A percentile compares a stretch with the other conserved stretches of the same genome.
These are phyloP conservation scores for Phymorhynchus buccinoides DNA, from an alignment of 1,140 invertebrate species.

Conservation along the genomic window DNA sequence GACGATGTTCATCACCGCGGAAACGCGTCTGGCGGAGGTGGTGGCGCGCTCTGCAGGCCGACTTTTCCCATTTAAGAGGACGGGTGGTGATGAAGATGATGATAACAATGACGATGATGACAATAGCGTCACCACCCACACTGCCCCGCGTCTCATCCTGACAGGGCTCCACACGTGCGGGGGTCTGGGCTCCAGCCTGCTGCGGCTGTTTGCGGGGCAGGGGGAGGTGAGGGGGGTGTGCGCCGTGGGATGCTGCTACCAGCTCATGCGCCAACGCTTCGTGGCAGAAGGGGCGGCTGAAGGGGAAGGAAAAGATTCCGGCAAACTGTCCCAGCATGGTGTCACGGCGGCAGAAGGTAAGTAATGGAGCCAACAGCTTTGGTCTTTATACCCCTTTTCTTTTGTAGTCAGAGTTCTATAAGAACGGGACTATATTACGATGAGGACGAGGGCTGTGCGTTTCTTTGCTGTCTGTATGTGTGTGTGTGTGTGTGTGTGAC, in stretches of 20 bases:
- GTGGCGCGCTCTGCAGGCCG: neutral
- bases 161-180: constrained; percentile 71
- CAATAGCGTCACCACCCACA: no score
- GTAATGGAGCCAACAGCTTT: no score
- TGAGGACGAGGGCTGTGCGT: no score
- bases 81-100: constrained; percentile 41
- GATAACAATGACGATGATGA: no score
- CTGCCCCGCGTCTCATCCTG: no score
- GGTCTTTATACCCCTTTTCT: no score
- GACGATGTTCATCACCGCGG: constrained; percentile 40
- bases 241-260: constrained; percentile 69
- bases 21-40: constrained; percentile 39
- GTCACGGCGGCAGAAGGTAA: no score
- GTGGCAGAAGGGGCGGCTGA: constrained; percentile 64
- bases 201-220: constrained; percentile 60
- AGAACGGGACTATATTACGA: no score
- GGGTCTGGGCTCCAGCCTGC: constrained; percentile 59
- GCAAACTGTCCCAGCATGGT: no score
- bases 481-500: constrained; percentile 8
- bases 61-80: constrained; percentile 13
- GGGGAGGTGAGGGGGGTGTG: constrained; percentile 52
- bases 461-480: neutral
- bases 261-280: constrained; percentile 65
- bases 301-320: no score
- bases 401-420: no score